Evolutionary conservation across 2,888 invertebrate genomes (phyloP).

Genomic region (Conistra vaccinii): DNA sequence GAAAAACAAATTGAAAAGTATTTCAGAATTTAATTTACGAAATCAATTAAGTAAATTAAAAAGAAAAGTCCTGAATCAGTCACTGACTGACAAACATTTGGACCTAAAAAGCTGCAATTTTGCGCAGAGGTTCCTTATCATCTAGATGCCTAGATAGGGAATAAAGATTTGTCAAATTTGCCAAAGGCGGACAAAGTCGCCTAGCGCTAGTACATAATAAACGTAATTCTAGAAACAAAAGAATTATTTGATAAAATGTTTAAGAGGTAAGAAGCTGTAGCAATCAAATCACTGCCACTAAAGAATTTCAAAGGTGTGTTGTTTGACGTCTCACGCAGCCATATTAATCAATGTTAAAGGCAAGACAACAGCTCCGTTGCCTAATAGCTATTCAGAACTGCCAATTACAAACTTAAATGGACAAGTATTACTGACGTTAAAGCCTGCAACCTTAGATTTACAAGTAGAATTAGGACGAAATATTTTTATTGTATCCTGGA

Average conservation of each 20-base stretch:
- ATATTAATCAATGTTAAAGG: slow-evolving; percentile 36
- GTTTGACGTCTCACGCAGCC: slow-evolving; percentile 39
- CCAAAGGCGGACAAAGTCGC: background rate
- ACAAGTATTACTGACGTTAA: slow-evolving; percentile 27
- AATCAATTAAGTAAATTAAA: background rate
- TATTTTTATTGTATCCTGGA: background rate
- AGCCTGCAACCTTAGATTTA: background rate
- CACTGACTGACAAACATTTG: background rate
- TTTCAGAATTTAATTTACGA: background rate
- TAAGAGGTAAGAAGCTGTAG: slow-evolving; percentile 14
- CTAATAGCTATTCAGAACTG: slow-evolving; percentile 30
- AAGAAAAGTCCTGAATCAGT: background rate
- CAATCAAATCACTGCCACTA: background rate
- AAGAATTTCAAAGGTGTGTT: slow-evolving; percentile 54
- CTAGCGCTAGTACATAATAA: background rate
- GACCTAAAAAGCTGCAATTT: too few relatives aligned
- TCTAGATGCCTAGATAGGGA: background rate
- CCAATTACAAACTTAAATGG: slow-evolving; percentile 39
- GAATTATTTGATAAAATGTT: slow-evolving; percentile 7
- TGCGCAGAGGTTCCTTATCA: background rate
- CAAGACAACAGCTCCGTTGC: slow-evolving; percentile 27
- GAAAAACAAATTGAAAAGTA: too few relatives aligned
- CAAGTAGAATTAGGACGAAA: background rate
- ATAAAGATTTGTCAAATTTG: background rate
- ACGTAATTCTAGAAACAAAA: background rate